Base-by-base conservation (phyloP, 2,888 invertebrate species). In the Isotomurus palustris region DNA sequence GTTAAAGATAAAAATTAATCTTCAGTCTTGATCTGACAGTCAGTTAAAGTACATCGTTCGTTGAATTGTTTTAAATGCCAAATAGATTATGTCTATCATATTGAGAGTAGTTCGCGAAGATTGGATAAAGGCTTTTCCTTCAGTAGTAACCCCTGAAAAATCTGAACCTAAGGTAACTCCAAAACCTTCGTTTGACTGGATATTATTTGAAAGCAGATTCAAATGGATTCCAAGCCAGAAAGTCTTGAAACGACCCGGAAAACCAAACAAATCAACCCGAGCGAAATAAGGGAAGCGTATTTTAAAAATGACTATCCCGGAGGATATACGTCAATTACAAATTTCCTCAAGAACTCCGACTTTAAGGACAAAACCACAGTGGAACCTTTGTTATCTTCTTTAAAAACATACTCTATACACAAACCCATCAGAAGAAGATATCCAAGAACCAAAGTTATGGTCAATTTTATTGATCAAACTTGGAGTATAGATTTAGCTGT, bases 401-500 rank as follows among this genome's bases (percentile, higher is more conserved):
- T 53, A 8, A 53, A 45, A 32, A 53, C 53, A 3, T 44, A 17
- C 14, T 24, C 53, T 5, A 3, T 53, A 2, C 53, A 53, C 22
- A 14, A 21, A 12, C 53, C 53, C 19, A 21, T 43, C 10, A 6
- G 53, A 21, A 28, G 24, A 29, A 4, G 21, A 8, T 53, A 35
- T 35, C 29, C 14, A 24, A 6, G 45, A 32, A 17, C 44, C 10
- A 10, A 21, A 24, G 35, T 53, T 3, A 29, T 53, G n/a, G 29
- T 28, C 6, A 19, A 28, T 10, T 29, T 21, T 19, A 44, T 53
- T 35, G 45, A 53, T 36, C 2, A 19, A 10, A 53, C 22, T 4
- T 53, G 53, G 53, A 22, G 44, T 22, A n/a, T 17, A 6, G 53
- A 53, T 41, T 6, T 53, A 2, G 36, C 36, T 44, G 53, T 38